Evolutionary conservation across 2,113 vertebrate genomes (phyloP).

Genomic region (Hippolais icterina): DNA sequence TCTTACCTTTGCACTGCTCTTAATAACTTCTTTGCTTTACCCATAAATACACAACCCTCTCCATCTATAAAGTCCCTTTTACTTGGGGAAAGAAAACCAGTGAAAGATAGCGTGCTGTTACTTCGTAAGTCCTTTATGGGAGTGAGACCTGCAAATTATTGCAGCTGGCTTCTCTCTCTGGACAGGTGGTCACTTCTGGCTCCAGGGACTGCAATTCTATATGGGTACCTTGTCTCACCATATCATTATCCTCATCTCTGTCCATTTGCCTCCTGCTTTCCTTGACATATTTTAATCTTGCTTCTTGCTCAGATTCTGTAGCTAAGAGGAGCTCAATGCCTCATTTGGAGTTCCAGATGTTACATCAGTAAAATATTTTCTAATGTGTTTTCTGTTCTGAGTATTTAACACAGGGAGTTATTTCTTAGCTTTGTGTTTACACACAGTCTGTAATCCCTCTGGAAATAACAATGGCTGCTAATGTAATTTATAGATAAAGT

Average conservation of each 20-base stretch:
- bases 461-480: not conserved
- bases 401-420: not conserved
- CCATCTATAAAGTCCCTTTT: not conserved
- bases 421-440: conserved; percentile 10
- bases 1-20: not conserved
- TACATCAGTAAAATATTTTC: not conserved
- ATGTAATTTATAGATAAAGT: not conserved
- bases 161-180: not conserved
- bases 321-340: not conserved
- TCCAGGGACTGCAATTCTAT: fast-evolving
- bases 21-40: not conserved
- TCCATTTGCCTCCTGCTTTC: not conserved
- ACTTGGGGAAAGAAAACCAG: fast-evolving
- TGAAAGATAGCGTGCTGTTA: not conserved
- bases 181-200: not conserved
- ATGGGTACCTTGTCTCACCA: not conserved
- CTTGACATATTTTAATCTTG: not conserved
- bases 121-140: not conserved
- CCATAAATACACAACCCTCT: not conserved
- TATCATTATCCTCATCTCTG: not conserved
- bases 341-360: not conserved
- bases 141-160: not conserved
- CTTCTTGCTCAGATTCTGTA: not conserved
- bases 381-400: not conserved
- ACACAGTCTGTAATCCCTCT: not conserved